phyloP scores from a whole-genome alignment of 2,888 invertebrate genomes.

The Eristalis arbustorum region DNA sequence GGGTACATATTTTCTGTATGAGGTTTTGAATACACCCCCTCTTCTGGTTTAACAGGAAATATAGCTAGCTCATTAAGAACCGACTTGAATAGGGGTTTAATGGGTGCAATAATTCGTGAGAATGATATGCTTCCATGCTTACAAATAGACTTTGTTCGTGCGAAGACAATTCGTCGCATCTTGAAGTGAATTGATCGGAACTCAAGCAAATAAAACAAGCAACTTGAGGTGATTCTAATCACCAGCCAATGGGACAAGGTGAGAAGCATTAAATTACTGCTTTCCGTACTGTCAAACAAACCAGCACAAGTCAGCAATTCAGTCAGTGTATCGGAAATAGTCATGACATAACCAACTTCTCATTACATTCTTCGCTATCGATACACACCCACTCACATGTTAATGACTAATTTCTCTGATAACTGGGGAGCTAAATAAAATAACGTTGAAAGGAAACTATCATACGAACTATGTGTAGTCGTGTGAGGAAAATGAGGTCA shows the following conservation, averaged over 20 bases:
- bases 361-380: not conserved
- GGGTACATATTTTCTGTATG: no score
- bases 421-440: slow-evolving; percentile 8
- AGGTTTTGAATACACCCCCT: no score
- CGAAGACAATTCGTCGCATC: no score
- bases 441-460: slow-evolving; percentile 1
- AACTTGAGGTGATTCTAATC: not conserved
- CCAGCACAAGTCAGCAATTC: not conserved
- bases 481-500: slow-evolving; percentile 39
- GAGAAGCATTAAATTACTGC: not conserved
- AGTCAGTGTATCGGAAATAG: not conserved
- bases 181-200: no score
- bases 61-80: no score
- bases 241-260: not conserved
- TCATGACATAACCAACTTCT: not conserved
- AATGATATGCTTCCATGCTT: no score
- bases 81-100: no score
- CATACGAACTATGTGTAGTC: not conserved
- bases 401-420: slow-evolving; percentile 30
- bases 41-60: no score
- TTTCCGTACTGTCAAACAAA: not conserved
- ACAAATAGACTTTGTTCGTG: no score
- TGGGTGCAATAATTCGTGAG: no score
- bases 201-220: no score
- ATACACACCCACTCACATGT: not conserved